These are phyloP conservation scores for Heloderma charlesbogerti DNA, from an alignment of 2,113 vertebrate genomes.

Conservation along the genomic window DNA sequence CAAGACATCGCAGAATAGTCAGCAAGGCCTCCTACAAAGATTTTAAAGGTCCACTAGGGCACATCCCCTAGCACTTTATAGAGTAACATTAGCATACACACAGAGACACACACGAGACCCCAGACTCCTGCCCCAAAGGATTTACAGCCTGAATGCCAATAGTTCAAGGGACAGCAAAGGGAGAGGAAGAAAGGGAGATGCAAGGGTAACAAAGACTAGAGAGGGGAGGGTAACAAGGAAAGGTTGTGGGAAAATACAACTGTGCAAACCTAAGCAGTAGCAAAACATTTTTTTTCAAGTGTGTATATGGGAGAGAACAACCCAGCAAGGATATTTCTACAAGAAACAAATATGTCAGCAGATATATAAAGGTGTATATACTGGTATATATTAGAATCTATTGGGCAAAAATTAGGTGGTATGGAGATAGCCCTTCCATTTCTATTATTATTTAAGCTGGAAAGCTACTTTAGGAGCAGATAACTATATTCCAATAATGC, in stretches of 20 bases:
- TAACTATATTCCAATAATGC: slow-evolving; percentile 24
- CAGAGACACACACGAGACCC: too few relatives aligned
- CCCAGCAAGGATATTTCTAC: background rate
- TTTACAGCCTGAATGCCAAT: background rate
- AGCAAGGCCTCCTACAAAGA: too few relatives aligned
- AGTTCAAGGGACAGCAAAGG: background rate
- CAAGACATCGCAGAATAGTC: too few relatives aligned
- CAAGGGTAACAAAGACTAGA: background rate
- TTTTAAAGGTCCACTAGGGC: too few relatives aligned
- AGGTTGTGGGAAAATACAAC: background rate
- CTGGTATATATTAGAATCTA: background rate
- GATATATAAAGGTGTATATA: background rate
- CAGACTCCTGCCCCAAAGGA: background rate
- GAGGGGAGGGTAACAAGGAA: background rate
- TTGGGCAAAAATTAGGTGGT: background rate
- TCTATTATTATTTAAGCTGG: background rate
- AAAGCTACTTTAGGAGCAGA: background rate
- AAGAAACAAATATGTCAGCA: background rate
- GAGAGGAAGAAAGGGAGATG: background rate
- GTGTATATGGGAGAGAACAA: background rate
- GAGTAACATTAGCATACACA: background rate
- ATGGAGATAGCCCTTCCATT: background rate
- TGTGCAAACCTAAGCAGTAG: background rate
- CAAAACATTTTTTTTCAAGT: background rate
- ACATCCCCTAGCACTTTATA: background rate